Evolutionary conservation across 1,140 invertebrate genomes (phyloP), one percentile per base, ranked within the genome.

Genomic region (Pachypsylla venusta): DNA sequence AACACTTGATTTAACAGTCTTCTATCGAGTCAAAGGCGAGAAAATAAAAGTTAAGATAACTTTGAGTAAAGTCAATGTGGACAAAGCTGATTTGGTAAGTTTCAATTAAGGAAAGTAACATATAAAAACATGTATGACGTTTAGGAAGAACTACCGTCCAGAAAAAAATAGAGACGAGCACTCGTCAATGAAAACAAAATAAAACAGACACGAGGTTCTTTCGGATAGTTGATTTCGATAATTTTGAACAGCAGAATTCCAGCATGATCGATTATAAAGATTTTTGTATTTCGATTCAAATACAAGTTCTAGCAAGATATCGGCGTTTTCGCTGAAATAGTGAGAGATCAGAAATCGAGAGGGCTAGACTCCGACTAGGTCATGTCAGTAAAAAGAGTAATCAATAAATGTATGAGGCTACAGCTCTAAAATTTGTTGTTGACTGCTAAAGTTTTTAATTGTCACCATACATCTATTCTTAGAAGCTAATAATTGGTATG

Each of bases 41-140:
- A 83, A 84, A 64, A 79, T 78, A 62, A 76, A 81, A 59, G 72
- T 80, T 39, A 88, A 88, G 69, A 72, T 85, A 40, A 78, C 78
- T 62, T 88, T 88, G 62, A 77, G 74, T 20, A 77, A 76, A 25
- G 84, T 87, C 64, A 72, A 48, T 3, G 42, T 48, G 5, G 42
- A 75, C 60, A 74, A 79, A 66, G 69, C 75, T 61, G 74, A 76
- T 35, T 78, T 80, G 76, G 84, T 86, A 72, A 70, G 61, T 68
- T 10, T 19, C 42, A 54, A 4, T 35, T 14, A 25, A 39, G 27
- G 7, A 26, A 30, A 39, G 10, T 27, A 24, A n/a, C n/a, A 7
- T 35, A 10, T 7, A 10, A 7, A 10, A 10, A 10, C 7, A 7
- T 35, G 7, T 10, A 10, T 35, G 7, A n/a, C 30, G 30, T 10